Percentiles rank a stretch among this genome's conserved stretches.
Evolutionary conservation across 1,140 invertebrate genomes (phyloP).

Genomic region (Drosophila punjabiensis): DNA sequence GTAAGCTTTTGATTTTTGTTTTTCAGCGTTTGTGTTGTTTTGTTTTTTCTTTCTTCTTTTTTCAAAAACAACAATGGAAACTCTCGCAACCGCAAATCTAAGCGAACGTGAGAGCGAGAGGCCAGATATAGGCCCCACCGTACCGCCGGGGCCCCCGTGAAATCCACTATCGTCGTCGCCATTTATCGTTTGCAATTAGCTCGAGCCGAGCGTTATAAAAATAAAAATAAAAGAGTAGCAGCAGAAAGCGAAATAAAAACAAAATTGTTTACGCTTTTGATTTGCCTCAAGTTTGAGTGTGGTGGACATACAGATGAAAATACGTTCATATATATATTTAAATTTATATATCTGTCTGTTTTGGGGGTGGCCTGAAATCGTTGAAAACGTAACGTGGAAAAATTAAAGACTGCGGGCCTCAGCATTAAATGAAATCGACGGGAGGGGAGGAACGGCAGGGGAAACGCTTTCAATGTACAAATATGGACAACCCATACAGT

Average conservation of each 20-base stretch:
- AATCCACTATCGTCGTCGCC: conserved; percentile 38
- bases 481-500: conserved; percentile 30
- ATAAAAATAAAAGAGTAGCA: conserved; percentile 65
- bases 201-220: conserved; percentile 63
- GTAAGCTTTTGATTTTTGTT: conserved; percentile 28
- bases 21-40: conserved; percentile 19
- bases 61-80: conserved; percentile 41
- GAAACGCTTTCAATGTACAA: conserved; percentile 36
- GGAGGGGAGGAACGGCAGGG: not conserved
- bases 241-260: conserved; percentile 59
- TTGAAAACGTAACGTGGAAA: conserved; percentile 31
- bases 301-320: conserved; percentile 13
- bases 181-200: conserved; percentile 71
- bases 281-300: conserved; percentile 32
- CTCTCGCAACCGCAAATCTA: conserved; percentile 53
- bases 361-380: conserved; percentile 34
- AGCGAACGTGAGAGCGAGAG: conserved; percentile 32
- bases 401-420: conserved; percentile 31
- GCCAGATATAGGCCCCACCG: conserved; percentile 10
- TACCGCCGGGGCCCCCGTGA: conserved; percentile 1
- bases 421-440: conserved; percentile 22
- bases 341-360: conserved; percentile 2
- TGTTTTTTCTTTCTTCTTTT: conserved; percentile 11
- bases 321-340: not conserved
- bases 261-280: conserved; percentile 75